Base-by-base conservation (phyloP, 2,888 invertebrate genomes). In the Linnaemya vulpina region DNA sequence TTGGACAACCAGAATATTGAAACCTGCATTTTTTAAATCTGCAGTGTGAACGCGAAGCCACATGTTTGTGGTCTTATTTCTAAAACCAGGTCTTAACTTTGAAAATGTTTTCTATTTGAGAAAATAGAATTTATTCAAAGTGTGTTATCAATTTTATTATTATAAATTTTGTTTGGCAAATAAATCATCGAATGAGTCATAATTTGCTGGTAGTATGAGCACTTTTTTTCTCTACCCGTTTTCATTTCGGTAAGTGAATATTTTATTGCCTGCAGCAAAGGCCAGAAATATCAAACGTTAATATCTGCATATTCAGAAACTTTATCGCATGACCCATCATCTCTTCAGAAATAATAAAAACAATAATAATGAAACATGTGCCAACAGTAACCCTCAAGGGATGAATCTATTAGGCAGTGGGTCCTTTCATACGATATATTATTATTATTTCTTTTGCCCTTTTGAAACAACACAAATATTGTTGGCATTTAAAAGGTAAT, bases 401-500 rank as follows among this genome's bases (percentile, higher is more conserved):
- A 22, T 49, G 15, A 10, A 71, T 73, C 55, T 71, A 55, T 63
- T 63, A 60, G 40, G 40, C 55, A 68, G 3, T 17, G 35, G n/a
- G 20, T 38, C 51, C 22, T 49, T 60, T 11, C 11, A 30, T 25
- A 46, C 11, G 20, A 46, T 77, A 60, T 38, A 38, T 22, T 25
- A 10, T 38, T 60, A 20, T 17, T 38, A 60, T 30, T n/a, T 43
- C 13, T 30, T n/a, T 9, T 22, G 11, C 35, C 43, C 51, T 40
- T 43, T 9, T 55, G 8, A 46, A 1, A 20, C 55, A 15, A 22
- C 20, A 46, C 10, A 20, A 53, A 58, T 78, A 70, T 51, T 51
- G 20, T 40, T 20, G 65, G 46, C 30, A 63, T 71, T 46, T 63
- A 65, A 73, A 55, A 79, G 40, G 63, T 43, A 70, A 78, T 15